These are phyloP conservation scores for Trichomycterus rosablanca DNA, from an alignment of 2,113 vertebrate genomes.

Conservation along the genomic window DNA sequence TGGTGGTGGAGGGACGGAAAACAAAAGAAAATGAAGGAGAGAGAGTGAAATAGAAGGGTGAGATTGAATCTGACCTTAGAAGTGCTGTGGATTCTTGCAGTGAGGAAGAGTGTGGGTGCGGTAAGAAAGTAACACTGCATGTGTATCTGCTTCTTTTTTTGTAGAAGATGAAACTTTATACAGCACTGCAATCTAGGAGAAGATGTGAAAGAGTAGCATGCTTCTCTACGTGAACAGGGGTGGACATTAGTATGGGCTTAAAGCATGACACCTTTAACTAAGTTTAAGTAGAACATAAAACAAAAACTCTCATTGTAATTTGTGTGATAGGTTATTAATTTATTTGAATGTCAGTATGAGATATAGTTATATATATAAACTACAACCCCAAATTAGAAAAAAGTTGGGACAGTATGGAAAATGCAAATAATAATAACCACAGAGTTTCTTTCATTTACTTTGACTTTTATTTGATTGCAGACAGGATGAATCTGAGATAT, in stretches of 20 bases:
- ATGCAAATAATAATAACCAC: no score
- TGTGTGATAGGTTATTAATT: no score
- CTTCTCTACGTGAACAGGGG: not conserved
- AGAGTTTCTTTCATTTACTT: no score
- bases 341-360: no score
- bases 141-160: constrained; percentile 35
- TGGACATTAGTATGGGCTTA: not conserved
- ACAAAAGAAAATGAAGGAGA: no score
- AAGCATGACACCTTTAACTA: constrained; percentile 18
- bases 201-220: constrained; percentile 7
- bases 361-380: no score
- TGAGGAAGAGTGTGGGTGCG: constrained; percentile 36
- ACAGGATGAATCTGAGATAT: no score
- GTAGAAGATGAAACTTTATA: constrained; percentile 35
- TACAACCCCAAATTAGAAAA: no score
- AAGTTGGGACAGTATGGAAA: no score
- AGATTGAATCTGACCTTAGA: constrained; percentile 57
- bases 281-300: not conserved
- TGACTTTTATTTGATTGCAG: no score
- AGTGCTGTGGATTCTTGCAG: constrained; percentile 47
- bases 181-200: constrained; percentile 35
- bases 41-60: no score
- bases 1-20: not conserved
- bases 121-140: constrained; percentile 5
- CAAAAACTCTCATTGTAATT: no score